Percentiles rank a stretch among this genome's conserved stretches.
Conservation (phyloP, 2,888 invertebrate species). For the Palloptera scutellata region DNA sequence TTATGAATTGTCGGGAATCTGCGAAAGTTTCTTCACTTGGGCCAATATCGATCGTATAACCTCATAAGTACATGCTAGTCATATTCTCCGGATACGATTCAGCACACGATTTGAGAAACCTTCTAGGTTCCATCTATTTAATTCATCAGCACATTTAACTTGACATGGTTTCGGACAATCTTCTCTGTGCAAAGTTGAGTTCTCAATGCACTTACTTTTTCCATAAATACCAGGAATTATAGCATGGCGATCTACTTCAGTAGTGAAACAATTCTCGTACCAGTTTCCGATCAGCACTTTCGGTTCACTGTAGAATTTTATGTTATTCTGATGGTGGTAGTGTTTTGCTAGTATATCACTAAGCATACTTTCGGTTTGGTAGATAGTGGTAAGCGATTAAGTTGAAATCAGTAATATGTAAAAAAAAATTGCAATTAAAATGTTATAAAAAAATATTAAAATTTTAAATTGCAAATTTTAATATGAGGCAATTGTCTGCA, state of each 20-base stretch:
- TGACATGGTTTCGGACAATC: conserved; percentile 15
- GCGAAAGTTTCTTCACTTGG: neutral
- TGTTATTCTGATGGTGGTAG: no score
- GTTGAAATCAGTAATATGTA: neutral
- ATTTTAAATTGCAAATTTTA: neutral
- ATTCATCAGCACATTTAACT: conserved; percentile 6
- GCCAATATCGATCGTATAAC: conserved; percentile 35
- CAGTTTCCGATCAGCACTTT: conserved; percentile 45
- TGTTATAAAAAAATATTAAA: neutral
- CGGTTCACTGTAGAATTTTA: neutral
- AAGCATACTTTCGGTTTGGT: no score
- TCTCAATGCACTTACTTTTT: conserved; percentile 27
- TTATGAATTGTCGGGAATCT: neutral
- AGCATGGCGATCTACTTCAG: conserved; percentile 31
- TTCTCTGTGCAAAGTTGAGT: conserved; percentile 9
- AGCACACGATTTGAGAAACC: conserved; percentile 38
- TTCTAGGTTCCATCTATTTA: conserved; percentile 28
- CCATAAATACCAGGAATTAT: conserved; percentile 37
- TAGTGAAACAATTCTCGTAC: conserved; percentile 44
- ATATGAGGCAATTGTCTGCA: neutral
- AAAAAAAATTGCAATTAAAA: neutral
- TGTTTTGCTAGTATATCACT: no score
- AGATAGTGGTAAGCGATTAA: neutral
- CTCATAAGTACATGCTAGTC: conserved; percentile 38
- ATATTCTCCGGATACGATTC: conserved; percentile 40